A percentile compares a stretch with the other conserved stretches of the same genome.
Evolutionary conservation across 2,888 invertebrate genomes (phyloP).

Genomic region (Carabus problematicus): DNA sequence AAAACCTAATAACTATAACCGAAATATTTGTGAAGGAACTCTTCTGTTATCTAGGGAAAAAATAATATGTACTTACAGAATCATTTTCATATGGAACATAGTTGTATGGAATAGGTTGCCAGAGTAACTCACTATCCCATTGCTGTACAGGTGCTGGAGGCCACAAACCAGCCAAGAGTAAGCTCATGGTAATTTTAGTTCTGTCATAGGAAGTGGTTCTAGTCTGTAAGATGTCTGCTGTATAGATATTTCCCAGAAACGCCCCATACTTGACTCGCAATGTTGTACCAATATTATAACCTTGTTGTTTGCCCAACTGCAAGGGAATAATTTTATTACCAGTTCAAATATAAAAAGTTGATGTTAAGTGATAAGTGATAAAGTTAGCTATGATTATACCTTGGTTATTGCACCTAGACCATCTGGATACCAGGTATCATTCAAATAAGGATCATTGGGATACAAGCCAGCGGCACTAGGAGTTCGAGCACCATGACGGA

Average conservation of each 20-base stretch:
- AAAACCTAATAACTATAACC: slow-evolving; percentile 24
- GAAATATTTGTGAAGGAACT: slow-evolving; percentile 1
- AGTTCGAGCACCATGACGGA: slow-evolving; percentile 78
- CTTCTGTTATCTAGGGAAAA: neutral
- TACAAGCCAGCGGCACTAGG: slow-evolving; percentile 67
- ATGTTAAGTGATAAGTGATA: neutral
- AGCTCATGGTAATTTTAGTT: slow-evolving; percentile 73
- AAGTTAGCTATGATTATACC: slow-evolving; percentile 59
- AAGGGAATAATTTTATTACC: slow-evolving; percentile 14
- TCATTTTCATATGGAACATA: slow-evolving; percentile 27
- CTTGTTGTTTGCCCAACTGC: slow-evolving; percentile 55
- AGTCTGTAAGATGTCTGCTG: slow-evolving; percentile 58
- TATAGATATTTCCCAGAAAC: slow-evolving; percentile 55
- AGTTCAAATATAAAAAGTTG: neutral
- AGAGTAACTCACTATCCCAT: slow-evolving; percentile 38
- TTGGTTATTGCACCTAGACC: slow-evolving; percentile 79
- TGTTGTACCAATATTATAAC: slow-evolving; percentile 58
- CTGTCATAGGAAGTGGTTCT: slow-evolving; percentile 71
- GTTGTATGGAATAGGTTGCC: slow-evolving; percentile 47
- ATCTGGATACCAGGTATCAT: slow-evolving; percentile 70
- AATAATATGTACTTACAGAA: slow-evolving; percentile 12
- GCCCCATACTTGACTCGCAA: slow-evolving; percentile 56
- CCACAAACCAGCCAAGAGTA: slow-evolving; percentile 71
- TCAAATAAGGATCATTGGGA: slow-evolving; percentile 71
- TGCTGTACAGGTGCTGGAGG: slow-evolving; percentile 59